phyloP scores from a whole-genome alignment of 2,888 invertebrate genomes.

The Choreutis nemorana region DNA sequence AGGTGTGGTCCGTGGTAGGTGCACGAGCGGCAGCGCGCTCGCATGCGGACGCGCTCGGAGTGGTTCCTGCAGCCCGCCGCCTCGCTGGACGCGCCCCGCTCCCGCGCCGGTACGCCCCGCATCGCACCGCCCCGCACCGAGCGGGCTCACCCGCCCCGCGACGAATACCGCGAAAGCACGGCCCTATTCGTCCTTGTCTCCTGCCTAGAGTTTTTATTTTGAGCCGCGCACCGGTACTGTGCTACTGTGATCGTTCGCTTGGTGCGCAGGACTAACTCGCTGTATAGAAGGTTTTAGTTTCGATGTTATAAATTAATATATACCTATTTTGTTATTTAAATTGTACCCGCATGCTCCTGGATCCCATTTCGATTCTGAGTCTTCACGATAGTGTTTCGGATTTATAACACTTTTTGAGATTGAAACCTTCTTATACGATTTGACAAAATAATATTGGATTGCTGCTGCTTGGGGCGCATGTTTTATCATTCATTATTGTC shows the following conservation, averaged over 20 bases:
- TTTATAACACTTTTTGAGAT: too few relatives aligned
- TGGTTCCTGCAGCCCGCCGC: slow-evolving; percentile 89
- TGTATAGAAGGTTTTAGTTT: slow-evolving; percentile 25
- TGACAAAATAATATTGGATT: too few relatives aligned
- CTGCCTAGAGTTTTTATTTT: slow-evolving; percentile 66
- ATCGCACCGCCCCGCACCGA: slow-evolving; percentile 13
- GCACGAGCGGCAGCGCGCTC: slow-evolving; percentile 94
- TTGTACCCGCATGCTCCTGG: too few relatives aligned
- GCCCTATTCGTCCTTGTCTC: slow-evolving; percentile 62
- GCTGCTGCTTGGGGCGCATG: too few relatives aligned
- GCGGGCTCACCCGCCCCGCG: slow-evolving; percentile 14
- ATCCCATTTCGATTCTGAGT: too few relatives aligned
- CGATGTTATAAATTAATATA: too few relatives aligned
- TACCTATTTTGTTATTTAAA: too few relatives aligned
- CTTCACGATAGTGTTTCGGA: too few relatives aligned
- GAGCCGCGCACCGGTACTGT: slow-evolving; percentile 57
- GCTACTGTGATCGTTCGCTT: slow-evolving; percentile 42
- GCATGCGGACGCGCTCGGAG: slow-evolving; percentile 96
- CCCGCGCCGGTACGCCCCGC: slow-evolving; percentile 47
- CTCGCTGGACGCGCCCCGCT: slow-evolving; percentile 50
- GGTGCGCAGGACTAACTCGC: slow-evolving; percentile 47
- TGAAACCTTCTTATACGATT: too few relatives aligned
- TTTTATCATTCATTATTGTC: too few relatives aligned
- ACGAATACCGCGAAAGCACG: slow-evolving; percentile 41
- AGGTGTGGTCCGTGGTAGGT: slow-evolving; percentile 80